These are phyloP conservation scores for Drosophila albomicans DNA, from an alignment of 1,140 invertebrate species.

Conservation along the genomic window DNA sequence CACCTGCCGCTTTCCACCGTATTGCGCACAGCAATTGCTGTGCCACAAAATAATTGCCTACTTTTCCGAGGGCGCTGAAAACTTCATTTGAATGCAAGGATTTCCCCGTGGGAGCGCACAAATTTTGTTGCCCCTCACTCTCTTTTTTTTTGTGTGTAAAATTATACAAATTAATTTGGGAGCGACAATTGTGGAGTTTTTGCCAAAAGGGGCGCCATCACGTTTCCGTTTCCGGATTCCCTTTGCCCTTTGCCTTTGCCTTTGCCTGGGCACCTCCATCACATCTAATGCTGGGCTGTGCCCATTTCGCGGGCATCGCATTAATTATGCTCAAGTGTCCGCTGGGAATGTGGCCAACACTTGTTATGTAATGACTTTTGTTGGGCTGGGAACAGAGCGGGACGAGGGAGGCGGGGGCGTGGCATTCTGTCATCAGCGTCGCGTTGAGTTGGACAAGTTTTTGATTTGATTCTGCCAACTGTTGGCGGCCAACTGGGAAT, in stretches of 20 bases:
- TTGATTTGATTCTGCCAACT: constrained; percentile 67
- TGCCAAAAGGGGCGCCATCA: neutral
- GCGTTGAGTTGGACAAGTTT: constrained; percentile 50
- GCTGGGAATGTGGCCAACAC: constrained; percentile 80
- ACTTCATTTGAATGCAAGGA: constrained; percentile 63
- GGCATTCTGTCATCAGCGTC: constrained; percentile 44
- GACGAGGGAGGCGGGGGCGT: neutral
- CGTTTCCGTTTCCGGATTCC: constrained; percentile 4
- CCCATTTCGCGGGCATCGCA: constrained; percentile 67
- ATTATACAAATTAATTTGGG: constrained; percentile 82
- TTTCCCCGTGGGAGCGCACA: constrained; percentile 35
- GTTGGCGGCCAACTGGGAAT: constrained; percentile 26
- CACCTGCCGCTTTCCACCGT: neutral
- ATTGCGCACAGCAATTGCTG: constrained; percentile 28
- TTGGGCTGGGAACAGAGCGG: constrained; percentile 10
- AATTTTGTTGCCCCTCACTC: constrained; percentile 30
- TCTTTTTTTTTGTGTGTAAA: constrained; percentile 41
- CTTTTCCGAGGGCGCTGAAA: constrained; percentile 57
- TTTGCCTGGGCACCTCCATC: neutral
- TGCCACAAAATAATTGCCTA: constrained; percentile 76
- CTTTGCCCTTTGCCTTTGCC: neutral
- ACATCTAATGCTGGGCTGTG: constrained; percentile 38
- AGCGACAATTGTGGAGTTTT: constrained; percentile 72
- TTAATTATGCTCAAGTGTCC: constrained; percentile 83
- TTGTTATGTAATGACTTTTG: constrained; percentile 82